These are phyloP conservation scores for Anthoscopus minutus DNA, from an alignment of 2,113 vertebrate species.

Conservation along the genomic window DNA sequence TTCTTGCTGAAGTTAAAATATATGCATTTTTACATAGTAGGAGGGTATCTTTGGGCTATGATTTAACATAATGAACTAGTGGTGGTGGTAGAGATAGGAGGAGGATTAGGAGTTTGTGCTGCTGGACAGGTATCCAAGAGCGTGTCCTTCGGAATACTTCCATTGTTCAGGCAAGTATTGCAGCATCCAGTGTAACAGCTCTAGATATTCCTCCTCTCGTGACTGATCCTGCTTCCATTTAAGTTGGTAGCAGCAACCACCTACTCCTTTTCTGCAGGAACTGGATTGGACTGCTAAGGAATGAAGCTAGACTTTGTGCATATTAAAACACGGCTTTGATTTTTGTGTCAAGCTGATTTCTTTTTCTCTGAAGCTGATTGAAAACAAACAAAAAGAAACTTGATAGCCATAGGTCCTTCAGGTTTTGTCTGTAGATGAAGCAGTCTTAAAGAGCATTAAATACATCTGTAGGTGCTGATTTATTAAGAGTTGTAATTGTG, in stretches of 20 bases:
- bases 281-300: constrained; percentile 5
- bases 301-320: constrained; percentile 11
- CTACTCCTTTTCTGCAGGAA: constrained; percentile 12
- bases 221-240: constrained; percentile 2
- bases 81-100: background rate
- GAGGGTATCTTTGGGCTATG: background rate
- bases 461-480: background rate
- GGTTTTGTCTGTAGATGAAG: background rate
- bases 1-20: background rate
- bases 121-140: background rate
- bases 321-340: constrained; percentile 24
- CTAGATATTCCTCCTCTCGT: constrained; percentile 16
- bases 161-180: constrained; percentile 24
- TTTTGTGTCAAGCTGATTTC: background rate
- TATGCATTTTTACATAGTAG: background rate
- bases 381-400: constrained; percentile 11
- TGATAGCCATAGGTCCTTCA: background rate
- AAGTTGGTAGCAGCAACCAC: constrained; percentile 4
- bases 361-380: constrained; percentile 5
- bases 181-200: constrained; percentile 38
- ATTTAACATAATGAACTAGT: background rate
- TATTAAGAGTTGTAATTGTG: background rate
- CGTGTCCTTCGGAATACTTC: constrained; percentile 33
- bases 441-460: background rate
- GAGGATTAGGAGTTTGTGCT: constrained; percentile 27